Conservation (phyloP, 2,888 invertebrate genomes). For the Fragum fragum region DNA sequence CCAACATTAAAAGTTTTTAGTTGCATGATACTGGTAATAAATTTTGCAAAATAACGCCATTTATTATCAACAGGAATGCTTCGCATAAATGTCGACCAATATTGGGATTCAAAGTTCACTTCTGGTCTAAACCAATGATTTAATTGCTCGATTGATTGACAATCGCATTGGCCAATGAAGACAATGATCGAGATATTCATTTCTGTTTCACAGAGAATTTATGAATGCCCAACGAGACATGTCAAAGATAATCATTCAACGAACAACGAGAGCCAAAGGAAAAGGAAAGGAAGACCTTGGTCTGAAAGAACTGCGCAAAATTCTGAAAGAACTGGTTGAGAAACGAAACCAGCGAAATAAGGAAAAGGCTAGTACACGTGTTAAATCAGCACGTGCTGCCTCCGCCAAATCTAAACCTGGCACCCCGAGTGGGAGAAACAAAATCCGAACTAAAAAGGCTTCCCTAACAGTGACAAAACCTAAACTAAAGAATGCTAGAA, state of each 20-base stretch:
- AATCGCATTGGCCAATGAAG: no score
- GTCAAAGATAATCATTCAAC: constrained; percentile 72
- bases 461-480: constrained; percentile 73
- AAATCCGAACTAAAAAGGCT: constrained; percentile 66
- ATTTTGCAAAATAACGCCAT: no score
- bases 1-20: no score
- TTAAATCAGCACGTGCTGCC: constrained; percentile 49
- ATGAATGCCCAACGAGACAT: constrained; percentile 76
- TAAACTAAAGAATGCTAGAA: constrained; percentile 23
- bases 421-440: constrained; percentile 48
- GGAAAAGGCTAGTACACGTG: constrained; percentile 75
- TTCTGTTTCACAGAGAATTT: constrained; percentile 71
- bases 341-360: constrained; percentile 77
- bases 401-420: constrained; percentile 38
- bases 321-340: constrained; percentile 75
- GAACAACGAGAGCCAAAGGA: constrained; percentile 74
- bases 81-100: no score
- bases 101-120: no score
- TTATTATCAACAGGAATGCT: no score
- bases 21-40: no score
- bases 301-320: constrained; percentile 73
- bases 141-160: no score
- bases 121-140: no score
- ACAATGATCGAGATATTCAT: no score
- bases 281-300: constrained; percentile 75